Conservation (phyloP, 1,140 invertebrate genomes). For the Drosophila pruinosa region DNA sequence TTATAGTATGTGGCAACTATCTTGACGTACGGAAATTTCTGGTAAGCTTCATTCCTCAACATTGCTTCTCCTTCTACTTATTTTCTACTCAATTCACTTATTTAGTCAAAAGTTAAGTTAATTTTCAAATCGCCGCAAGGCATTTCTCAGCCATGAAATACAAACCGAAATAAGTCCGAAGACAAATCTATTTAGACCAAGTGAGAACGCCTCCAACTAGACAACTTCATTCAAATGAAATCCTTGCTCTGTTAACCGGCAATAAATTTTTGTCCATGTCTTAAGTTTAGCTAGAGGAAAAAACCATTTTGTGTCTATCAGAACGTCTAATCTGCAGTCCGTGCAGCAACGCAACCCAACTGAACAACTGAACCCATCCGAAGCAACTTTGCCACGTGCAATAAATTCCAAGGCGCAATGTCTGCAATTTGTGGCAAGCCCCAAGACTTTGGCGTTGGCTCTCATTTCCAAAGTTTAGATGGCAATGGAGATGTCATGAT, state of each 20-base stretch:
- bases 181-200: slow-evolving; percentile 37
- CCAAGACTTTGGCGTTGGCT: slow-evolving; percentile 35
- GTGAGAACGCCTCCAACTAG: slow-evolving; percentile 34
- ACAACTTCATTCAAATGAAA: slow-evolving; percentile 39
- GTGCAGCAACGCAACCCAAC: slow-evolving; percentile 32
- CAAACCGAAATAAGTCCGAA: not conserved
- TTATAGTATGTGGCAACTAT: too few species aligned
- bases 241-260: slow-evolving; percentile 48
- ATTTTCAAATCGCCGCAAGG: slow-evolving; percentile 32
- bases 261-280: slow-evolving; percentile 74
- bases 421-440: slow-evolving; percentile 67
- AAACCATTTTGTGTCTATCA: slow-evolving; percentile 75
- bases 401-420: slow-evolving; percentile 72
- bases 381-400: slow-evolving; percentile 70
- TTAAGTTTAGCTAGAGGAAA: slow-evolving; percentile 60
- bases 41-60: too few species aligned
- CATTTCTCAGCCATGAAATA: slow-evolving; percentile 49
- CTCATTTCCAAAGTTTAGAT: not conserved
- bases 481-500: not conserved
- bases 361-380: slow-evolving; percentile 54
- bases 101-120: slow-evolving; percentile 42
- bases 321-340: slow-evolving; percentile 71
- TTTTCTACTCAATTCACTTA: slow-evolving; percentile 16
- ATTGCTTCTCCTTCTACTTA: too few species aligned
- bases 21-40: too few species aligned